Evolutionary conservation across 2,113 vertebrate species (phyloP).

Genomic region (Tinamus guttatus): DNA sequence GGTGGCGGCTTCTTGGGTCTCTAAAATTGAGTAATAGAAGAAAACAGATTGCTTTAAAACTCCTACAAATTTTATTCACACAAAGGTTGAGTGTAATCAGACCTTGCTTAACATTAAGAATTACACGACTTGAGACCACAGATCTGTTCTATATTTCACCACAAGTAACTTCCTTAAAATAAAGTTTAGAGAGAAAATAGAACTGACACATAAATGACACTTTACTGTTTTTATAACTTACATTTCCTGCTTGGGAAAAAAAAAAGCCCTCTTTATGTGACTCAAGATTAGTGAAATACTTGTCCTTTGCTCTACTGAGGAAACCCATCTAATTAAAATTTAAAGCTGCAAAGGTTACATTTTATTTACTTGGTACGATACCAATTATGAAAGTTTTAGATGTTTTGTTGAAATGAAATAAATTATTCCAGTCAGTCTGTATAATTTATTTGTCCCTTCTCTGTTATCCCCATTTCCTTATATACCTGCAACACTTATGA

Average conservation of each 20-base stretch:
- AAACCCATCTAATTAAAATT: conserved; percentile 56
- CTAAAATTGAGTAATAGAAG: conserved; percentile 78
- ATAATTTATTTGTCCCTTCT: background rate
- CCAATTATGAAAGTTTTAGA: background rate
- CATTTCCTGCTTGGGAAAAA: conserved; percentile 34
- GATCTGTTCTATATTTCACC: background rate
- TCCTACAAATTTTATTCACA: background rate
- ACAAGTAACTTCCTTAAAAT: background rate
- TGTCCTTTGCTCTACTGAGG: conserved; percentile 8
- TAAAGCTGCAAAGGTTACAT: background rate
- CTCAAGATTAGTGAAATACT: conserved; percentile 34
- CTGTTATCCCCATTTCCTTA: background rate
- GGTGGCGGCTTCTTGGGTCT: conserved; percentile 98
- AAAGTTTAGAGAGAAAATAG: background rate
- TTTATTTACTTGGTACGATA: background rate
- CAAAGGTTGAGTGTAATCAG: background rate
- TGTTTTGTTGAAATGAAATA: background rate
- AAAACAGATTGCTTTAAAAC: conserved; percentile 52
- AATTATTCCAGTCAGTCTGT: background rate
- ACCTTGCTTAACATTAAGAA: background rate
- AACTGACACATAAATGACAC: background rate
- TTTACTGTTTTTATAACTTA: conserved; percentile 38
- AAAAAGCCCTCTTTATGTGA: conserved; percentile 3
- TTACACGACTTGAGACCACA: background rate
- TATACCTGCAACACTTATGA: background rate